Conservation (phyloP, 2,888 invertebrate genomes). For the Bursaphelenchus okinawaensis region DNA sequence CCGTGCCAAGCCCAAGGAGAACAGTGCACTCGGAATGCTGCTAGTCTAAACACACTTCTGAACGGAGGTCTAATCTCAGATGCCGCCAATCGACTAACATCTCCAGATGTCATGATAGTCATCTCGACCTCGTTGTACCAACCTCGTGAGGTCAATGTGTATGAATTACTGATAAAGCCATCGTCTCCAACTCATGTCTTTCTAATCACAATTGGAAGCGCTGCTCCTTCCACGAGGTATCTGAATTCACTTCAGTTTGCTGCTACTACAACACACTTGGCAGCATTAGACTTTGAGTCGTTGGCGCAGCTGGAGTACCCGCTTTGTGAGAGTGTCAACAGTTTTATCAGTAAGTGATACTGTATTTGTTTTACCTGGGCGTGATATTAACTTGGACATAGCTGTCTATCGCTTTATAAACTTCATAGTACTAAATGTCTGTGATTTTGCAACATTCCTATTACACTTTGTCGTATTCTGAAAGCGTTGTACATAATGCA, state of each 20-base stretch:
- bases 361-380: background rate
- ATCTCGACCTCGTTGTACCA: slow-evolving; percentile 38
- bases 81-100: slow-evolving; percentile 36
- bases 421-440: no score
- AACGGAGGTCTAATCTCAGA: slow-evolving; percentile 21
- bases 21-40: slow-evolving; percentile 16
- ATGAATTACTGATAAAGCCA: slow-evolving; percentile 44
- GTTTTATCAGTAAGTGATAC: slow-evolving; percentile 32
- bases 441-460: no score
- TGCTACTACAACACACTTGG: slow-evolving; percentile 31
- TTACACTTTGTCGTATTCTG: no score
- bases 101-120: slow-evolving; percentile 46
- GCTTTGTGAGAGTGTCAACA: slow-evolving; percentile 43
- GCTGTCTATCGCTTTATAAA: no score
- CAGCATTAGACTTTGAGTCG: slow-evolving; percentile 41
- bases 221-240: slow-evolving; percentile 12
- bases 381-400: background rate
- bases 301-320: slow-evolving; percentile 39
- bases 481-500: background rate
- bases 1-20: slow-evolving; percentile 22
- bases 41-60: slow-evolving; percentile 33
- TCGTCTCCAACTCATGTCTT: slow-evolving; percentile 53
- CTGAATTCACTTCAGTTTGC: slow-evolving; percentile 19
- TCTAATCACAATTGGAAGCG: slow-evolving; percentile 38
- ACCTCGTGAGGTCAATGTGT: slow-evolving; percentile 33